Conservation (phyloP, 2,888 invertebrate species). For the Andrena trimmerana region DNA sequence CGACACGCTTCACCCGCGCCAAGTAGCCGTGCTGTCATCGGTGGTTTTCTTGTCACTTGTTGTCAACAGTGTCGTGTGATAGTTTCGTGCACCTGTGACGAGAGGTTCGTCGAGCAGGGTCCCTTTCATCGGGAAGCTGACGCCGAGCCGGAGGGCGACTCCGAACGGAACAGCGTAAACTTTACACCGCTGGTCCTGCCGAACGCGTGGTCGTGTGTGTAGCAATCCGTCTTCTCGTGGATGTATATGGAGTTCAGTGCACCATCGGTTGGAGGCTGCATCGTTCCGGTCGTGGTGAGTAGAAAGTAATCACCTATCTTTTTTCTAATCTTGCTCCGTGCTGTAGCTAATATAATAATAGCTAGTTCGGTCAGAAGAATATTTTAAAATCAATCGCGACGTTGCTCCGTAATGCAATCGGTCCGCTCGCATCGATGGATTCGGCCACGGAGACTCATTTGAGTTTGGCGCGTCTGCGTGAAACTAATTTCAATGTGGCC, state of each 20-base stretch:
- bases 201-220: conserved; percentile 31
- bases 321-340: not conserved
- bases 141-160: no score
- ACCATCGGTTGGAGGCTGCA: not conserved
- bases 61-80: conserved; percentile 46
- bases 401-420: conserved; percentile 45
- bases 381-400: conserved; percentile 49
- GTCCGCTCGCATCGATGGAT: conserved; percentile 63
- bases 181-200: not conserved
- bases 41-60: conserved; percentile 30
- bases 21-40: not conserved
- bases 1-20: conserved; percentile 4
- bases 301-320: no score
- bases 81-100: conserved; percentile 35
- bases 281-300: conserved; percentile 18
- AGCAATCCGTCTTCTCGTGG: conserved; percentile 3
- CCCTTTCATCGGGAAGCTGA: not conserved
- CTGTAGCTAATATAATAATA: not conserved
- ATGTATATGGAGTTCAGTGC: conserved; percentile 37
- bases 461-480: conserved; percentile 58
- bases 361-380: conserved; percentile 13
- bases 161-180: no score
- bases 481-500: conserved; percentile 49
- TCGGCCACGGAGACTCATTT: conserved; percentile 54
- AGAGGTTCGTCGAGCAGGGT: no score